Evolutionary conservation across 2,888 invertebrate species (phyloP), one percentile per base, ranked within the genome.

Genomic region (Melanophora roralis): DNA sequence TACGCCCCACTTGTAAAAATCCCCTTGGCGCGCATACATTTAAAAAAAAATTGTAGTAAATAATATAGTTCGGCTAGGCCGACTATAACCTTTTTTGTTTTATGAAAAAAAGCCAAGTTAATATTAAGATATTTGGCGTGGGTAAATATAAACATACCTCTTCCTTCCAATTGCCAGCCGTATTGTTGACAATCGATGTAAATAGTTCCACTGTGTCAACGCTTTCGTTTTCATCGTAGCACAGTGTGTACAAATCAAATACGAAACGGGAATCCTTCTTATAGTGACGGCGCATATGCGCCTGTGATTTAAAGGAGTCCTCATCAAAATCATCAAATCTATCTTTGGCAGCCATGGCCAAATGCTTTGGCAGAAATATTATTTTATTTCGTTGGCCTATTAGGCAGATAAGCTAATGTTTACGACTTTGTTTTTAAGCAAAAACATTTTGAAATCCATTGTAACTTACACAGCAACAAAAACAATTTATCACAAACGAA

Each of bases 191-290:
- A 81, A 86, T 86, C 60, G 86, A 86, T 55, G 85, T 86, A 71
- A 86, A 86, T 45, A 93, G 92, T 86, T 93, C 93, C 84, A 94
- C 91, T 85, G 93, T 93, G 87, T 94, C 94, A 83, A 94, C 91
- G 57, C 93, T 94, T 89, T 96, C 95, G 85, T 95, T 93, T 86
- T 95, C 94, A 89, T 95, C 95, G 88, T 96, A 96, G 62, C 96
- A 96, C 85, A 96, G 92, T 60, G 96, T 96, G 87, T 96, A 96
- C 81, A 96, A 92, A 91, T 96, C 96, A 86, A 94, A 91, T 78
- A 96, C 92, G 90, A 95, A 96, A 84, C 95, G 91, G 53, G 95
- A 95, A 88, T 96, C 96, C 90, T 96, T 96, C 91, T 96, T 96
- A 89, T 96, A 96, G 90, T 96, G 95, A 86, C 95, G 92, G 89